Conservation (phyloP, 1,140 invertebrate genomes). For the Ericerus pela region DNA sequence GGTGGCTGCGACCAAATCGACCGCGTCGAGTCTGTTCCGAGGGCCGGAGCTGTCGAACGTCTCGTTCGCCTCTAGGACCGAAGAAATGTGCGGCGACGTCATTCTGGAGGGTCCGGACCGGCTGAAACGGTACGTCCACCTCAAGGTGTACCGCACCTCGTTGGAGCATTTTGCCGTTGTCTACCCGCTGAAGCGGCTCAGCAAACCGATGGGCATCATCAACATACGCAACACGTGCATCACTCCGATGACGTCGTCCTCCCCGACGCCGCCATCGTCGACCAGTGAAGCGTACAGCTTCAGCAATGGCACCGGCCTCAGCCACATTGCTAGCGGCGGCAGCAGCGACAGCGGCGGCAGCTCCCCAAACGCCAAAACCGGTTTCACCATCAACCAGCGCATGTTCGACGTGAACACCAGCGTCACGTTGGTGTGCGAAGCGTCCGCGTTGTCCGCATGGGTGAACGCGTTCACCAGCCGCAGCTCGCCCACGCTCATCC, state of each 20-base stretch:
- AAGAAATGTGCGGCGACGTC: conserved; percentile 45
- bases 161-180: conserved; percentile 50
- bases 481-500: conserved; percentile 33
- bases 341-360: no score
- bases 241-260: background rate
- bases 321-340: no score
- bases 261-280: no score
- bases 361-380: conserved; percentile 31
- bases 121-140: conserved; percentile 41
- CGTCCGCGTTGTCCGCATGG: conserved; percentile 44
- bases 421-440: conserved; percentile 41
- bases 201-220: conserved; percentile 43
- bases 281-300: no score
- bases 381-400: conserved; percentile 42
- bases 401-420: conserved; percentile 42
- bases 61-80: conserved; percentile 38
- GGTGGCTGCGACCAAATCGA: no score
- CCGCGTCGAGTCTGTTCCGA: no score
- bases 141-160: conserved; percentile 47
- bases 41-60: conserved; percentile 27
- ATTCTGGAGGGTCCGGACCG: conserved; percentile 40
- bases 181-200: conserved; percentile 46
- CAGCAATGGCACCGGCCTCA: no score
- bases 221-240: conserved; percentile 43
- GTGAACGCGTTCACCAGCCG: conserved; percentile 41